Base-by-base conservation (phyloP, 2,797 vertebrate species). In the Malacoraja senta region DNA sequence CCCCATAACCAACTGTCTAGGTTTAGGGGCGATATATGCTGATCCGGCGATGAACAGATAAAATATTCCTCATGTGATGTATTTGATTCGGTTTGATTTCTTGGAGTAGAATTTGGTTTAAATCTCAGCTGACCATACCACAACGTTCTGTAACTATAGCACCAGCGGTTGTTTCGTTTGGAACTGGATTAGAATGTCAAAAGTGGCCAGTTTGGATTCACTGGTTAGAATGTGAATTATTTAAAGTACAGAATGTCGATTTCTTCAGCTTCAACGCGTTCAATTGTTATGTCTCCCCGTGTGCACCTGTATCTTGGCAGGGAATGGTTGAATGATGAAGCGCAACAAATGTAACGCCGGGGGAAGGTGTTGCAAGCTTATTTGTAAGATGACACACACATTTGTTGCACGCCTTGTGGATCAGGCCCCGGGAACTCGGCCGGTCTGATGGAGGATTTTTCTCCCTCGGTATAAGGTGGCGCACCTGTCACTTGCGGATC, bases 161-260 rank as follows among this genome's bases (percentile, higher is more conserved):
- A 61, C 81, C 81, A 38, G 32, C 7, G 32, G 32, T 71, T 92
- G 90, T 92, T 92, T 72, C 38, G 65, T 92, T 92, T 58, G 72
- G 44, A 92, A 92, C 19, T 32, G 61, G 35, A 88, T 21, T 88
- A 68, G 84, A 88, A 88, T 68, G 68, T 88, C 61, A 24, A 32
- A 68, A 10, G 7, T 21, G 84, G 65, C 8, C 84, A 21, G 84
- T 88, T 88, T 88, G 35, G 63, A 88, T 88, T 68, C 15, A 24
- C 17, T 65, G 61, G 13, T 6, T 32, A 2, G 84, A 88, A 35
- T 65, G 81, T 35, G 84, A 88, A 88, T 88, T 88, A 65, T 88
- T 88, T 88, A 88, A 88, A 88, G 63, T 9, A 65, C 61, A 88
- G 84, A 88, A 88, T 32, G 84, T 88, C 61, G 84, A 88, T 35